Evolutionary conservation across 2,888 invertebrate species (phyloP), one percentile per base, ranked within the genome.

Genomic region (Acronicta psi): DNA sequence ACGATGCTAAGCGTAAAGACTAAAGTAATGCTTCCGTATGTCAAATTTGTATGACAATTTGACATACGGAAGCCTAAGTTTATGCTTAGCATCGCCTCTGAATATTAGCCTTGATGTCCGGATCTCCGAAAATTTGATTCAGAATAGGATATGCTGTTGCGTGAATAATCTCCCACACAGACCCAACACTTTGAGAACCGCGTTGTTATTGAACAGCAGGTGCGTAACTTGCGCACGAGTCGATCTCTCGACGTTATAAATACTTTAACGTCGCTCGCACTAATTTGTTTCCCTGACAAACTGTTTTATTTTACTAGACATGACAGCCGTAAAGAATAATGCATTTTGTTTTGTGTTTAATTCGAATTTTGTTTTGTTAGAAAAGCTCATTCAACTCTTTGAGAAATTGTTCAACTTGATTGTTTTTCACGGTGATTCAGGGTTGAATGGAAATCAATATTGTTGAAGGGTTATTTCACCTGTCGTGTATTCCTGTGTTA

Each of bases 201-300:
- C 70, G 57, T 60, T 72, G 56, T 68, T 67, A 73, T 75, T 76
- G 77, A 62, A 75, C 45, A 81, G 86, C 90, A 90, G 90, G 90
- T 90, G 90, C 81, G 69, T 81, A 84, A 82, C 84, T 73, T 81
- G 82, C 83, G 85, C 82, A 77, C 79, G 80, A 79, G 86, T 76
- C 82, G 79, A 82, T 84, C 80, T 81, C 69, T 51, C 66, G 71
- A 75, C 70, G 69, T 73, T 73, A 78, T 63, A 69, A 69, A 69
- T 69, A 77, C 77, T 76, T 64, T 59, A 73, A 75, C 66, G 56
- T 68, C 46, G 67, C 71, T 64, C 65, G 46, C 59, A 73, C 74
- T 79, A 78, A 78, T 80, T 77, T 72, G 69, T 78, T 68, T 76
- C 60, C 67, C 75, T 75, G 72, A 72, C 74, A 77, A 70, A 67